Evolutionary conservation across 2,888 invertebrate species (phyloP).

Genomic region (Stenurella melanura): DNA sequence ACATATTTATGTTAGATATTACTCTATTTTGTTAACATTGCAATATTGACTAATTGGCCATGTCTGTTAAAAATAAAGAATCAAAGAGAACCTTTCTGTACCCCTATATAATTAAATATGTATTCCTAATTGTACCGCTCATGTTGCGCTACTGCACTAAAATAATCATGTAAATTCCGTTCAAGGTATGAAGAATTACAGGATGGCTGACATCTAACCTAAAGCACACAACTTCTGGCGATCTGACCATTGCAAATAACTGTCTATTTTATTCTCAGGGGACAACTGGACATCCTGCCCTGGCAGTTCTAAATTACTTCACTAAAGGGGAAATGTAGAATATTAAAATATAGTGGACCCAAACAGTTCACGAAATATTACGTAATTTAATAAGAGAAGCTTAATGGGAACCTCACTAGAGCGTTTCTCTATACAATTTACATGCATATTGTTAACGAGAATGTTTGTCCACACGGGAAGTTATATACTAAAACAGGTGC

Average conservation of each 20-base stretch:
- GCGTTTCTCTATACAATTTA: conserved; percentile 9
- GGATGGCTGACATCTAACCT: conserved; percentile 39
- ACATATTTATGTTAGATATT: too few relatives aligned
- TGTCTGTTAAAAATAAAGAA: too few relatives aligned
- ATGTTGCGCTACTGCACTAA: neutral
- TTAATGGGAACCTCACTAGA: conserved; percentile 26
- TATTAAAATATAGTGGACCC: conserved; percentile 41
- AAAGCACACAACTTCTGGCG: conserved; percentile 20
- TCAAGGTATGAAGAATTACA: conserved; percentile 38
- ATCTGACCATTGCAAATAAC: conserved; percentile 35
- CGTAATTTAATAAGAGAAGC: conserved; percentile 44
- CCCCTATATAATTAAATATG: too few relatives aligned
- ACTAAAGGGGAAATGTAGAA: conserved; percentile 38
- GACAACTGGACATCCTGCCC: conserved; percentile 4
- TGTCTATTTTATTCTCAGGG: conserved; percentile 30
- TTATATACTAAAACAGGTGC: conserved; percentile 3
- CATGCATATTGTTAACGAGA: conserved; percentile 27
- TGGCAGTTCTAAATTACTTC: conserved; percentile 33
- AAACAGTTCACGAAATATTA: conserved; percentile 41
- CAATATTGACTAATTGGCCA: too few relatives aligned
- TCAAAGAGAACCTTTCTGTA: too few relatives aligned
- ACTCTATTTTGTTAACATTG: too few relatives aligned
- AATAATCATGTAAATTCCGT: conserved; percentile 25
- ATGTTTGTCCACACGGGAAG: neutral
- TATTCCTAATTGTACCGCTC: neutral